Evolutionary conservation across 37 sponge, comb jelly and placozoan genomes (phyloP).

Genomic region (Beroe forskalii): DNA sequence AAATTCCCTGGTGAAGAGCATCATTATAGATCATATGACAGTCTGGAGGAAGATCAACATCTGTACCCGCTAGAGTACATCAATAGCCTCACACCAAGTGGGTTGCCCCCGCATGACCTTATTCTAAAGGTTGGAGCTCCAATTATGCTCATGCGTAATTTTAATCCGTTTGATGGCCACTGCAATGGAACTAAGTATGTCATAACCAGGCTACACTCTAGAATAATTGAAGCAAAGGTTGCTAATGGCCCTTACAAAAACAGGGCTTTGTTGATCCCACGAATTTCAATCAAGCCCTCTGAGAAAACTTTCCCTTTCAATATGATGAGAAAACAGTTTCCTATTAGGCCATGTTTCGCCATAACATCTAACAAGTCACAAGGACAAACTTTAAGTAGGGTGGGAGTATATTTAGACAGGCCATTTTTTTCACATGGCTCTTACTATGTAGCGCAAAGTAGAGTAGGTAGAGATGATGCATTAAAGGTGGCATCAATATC

Average conservation of each 20-base stretch:
- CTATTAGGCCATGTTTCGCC: constrained; percentile 1
- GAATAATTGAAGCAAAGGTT: background rate
- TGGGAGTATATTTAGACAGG: too few relatives aligned
- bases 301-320: background rate
- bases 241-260: background rate
- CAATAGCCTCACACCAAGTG: background rate
- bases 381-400: background rate
- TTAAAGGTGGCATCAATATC: too few relatives aligned
- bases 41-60: background rate
- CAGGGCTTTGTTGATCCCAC: background rate
- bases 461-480: too few relatives aligned
- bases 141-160: background rate
- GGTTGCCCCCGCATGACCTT: background rate
- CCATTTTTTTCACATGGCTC: too few relatives aligned
- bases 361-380: constrained; percentile 35
- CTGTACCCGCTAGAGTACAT: background rate
- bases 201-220: background rate
- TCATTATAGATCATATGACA: background rate
- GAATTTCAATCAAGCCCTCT: background rate
- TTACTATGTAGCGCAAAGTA: too few relatives aligned
- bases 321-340: background rate
- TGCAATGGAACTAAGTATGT: background rate
- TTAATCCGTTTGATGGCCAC: background rate
- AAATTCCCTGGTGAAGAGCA: background rate
- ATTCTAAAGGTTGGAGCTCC: background rate